Conservation (phyloP, 2,888 invertebrate genomes). For the Chaetoderma sp. region DNA sequence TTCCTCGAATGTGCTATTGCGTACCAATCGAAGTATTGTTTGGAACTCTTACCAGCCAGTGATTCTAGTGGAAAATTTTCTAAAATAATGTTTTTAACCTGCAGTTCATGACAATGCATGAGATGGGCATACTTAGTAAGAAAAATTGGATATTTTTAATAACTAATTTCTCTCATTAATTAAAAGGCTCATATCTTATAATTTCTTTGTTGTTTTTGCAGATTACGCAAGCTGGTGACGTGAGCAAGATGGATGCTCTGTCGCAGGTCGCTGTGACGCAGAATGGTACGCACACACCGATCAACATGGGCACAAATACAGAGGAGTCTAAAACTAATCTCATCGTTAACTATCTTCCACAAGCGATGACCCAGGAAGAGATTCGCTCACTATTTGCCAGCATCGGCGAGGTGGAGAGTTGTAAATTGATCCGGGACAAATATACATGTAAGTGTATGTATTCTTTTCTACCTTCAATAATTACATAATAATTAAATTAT, state of each 20-base stretch:
- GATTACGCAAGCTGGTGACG: slow-evolving; percentile 57
- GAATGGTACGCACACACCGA: slow-evolving; percentile 57
- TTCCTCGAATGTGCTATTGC: no score
- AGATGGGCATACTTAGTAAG: no score
- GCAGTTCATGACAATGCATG: no score
- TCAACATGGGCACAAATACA: slow-evolving; percentile 50
- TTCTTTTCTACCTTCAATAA: no score
- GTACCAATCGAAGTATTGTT: no score
- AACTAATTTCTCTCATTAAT: no score
- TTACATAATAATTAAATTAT: no score
- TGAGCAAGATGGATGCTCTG: slow-evolving; percentile 54
- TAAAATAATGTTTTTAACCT: no score
- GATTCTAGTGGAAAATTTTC: no score
- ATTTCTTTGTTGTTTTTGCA: slow-evolving; percentile 31
- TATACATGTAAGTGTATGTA: slow-evolving; percentile 84
- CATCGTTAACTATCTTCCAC: slow-evolving; percentile 99
- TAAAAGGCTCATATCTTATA: no score
- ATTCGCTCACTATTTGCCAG: slow-evolving; percentile 97
- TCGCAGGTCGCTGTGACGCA: slow-evolving; percentile 46
- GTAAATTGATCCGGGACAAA: slow-evolving; percentile 99
- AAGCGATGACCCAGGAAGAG: slow-evolving; percentile 99
- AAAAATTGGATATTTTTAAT: no score
- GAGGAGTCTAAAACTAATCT: slow-evolving; percentile 82
- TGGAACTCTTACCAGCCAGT: no score
- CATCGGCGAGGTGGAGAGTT: slow-evolving; percentile 99